Percentiles rank a stretch among this genome's conserved stretches.
Conservation (phyloP, 2,113 vertebrate species). For the Triplophysa tibetana region DNA sequence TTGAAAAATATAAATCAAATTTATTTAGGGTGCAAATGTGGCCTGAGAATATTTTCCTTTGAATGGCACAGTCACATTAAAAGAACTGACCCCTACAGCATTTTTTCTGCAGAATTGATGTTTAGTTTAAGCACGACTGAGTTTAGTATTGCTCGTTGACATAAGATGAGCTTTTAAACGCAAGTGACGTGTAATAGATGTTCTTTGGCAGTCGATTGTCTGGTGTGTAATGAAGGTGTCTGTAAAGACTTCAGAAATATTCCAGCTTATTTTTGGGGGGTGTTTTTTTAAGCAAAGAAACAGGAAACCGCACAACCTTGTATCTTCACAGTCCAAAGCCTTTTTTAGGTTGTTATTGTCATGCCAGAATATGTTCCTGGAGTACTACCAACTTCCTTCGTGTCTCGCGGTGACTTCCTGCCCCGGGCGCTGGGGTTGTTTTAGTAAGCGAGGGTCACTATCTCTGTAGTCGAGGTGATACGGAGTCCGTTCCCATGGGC, state of each 20-base stretch:
- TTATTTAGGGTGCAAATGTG: too few species aligned
- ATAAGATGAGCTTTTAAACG: too few species aligned
- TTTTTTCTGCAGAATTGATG: too few species aligned
- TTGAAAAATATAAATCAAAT: too few species aligned
- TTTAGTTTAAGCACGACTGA: too few species aligned
- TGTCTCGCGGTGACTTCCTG: conserved; percentile 14
- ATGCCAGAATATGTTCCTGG: conserved; percentile 10
- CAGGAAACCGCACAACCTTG: not conserved
- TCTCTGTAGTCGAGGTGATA: not conserved
- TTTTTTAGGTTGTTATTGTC: not conserved
- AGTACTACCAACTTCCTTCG: conserved; percentile 8
- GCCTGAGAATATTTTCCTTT: too few species aligned
- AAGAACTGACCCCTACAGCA: too few species aligned
- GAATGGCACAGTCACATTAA: too few species aligned
- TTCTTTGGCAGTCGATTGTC: not conserved
- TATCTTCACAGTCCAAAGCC: not conserved
- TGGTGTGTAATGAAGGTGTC: not conserved
- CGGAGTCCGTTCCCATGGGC: not conserved
- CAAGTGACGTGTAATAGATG: not conserved
- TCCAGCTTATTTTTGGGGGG: not conserved
- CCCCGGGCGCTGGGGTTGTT: not conserved
- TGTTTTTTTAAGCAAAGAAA: not conserved
- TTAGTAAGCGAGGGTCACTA: not conserved
- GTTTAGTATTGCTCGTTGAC: too few species aligned
- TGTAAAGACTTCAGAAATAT: not conserved